These are phyloP conservation scores for Zoroaster sp. DNA, from an alignment of 53 echinoderm and acorn worm species.

Conservation along the genomic window DNA sequence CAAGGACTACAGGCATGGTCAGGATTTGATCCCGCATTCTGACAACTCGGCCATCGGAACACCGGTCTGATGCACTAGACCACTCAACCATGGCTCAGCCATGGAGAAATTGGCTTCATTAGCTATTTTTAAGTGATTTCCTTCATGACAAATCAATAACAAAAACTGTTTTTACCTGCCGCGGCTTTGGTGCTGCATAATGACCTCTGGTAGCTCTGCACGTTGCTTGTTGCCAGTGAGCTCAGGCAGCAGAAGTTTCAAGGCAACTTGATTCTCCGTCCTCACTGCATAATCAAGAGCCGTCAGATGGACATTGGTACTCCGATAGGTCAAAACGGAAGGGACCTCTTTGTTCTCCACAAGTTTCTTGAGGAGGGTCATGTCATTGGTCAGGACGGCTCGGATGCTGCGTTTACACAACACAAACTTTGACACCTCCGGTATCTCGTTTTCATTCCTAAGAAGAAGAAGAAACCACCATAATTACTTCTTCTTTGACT, in stretches of 20 bases:
- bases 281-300: conserved; percentile 83
- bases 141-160: background rate
- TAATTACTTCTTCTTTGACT: too few relatives aligned
- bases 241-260: conserved; percentile 62
- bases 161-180: conserved; percentile 61
- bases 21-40: too few relatives aligned
- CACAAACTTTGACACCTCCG: conserved; percentile 81
- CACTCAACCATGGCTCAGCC: too few relatives aligned
- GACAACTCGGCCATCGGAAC: too few relatives aligned
- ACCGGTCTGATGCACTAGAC: too few relatives aligned
- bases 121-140: too few relatives aligned
- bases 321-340: conserved; percentile 62
- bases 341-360: conserved; percentile 72
- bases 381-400: conserved; percentile 93
- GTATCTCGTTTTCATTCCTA: conserved; percentile 84
- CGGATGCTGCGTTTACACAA: conserved; percentile 85
- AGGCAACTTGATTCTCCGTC: conserved; percentile 67
- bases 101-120: too few relatives aligned
- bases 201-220: conserved; percentile 23
- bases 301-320: conserved; percentile 63
- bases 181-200: conserved; percentile 50
- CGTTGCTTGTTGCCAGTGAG: conserved; percentile 23
- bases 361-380: conserved; percentile 67
- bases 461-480: too few relatives aligned
- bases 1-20: too few relatives aligned